phyloP scores from a whole-genome alignment of 2,113 vertebrate genomes.

The Cyphomyrus plagiostoma region DNA sequence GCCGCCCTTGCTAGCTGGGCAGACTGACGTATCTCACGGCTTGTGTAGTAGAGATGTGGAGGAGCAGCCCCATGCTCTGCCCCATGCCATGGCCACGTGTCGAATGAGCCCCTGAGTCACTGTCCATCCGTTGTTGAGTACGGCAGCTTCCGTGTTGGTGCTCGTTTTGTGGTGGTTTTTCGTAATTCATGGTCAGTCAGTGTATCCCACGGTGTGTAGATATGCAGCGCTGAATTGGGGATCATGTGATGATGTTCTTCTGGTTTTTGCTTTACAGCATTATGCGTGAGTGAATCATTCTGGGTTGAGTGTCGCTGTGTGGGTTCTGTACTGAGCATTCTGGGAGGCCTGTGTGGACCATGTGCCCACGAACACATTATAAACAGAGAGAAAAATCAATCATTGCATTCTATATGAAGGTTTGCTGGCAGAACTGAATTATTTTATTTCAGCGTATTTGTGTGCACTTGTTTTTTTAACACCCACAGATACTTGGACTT shows the following conservation, averaged over 20 bases:
- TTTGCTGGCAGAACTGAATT: not conserved
- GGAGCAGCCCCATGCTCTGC: not conserved
- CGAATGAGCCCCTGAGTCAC: not conserved
- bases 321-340: not conserved
- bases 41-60: not conserved
- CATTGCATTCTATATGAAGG: not conserved
- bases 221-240: not conserved
- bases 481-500: not conserved
- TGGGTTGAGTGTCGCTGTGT: not conserved
- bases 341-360: not conserved
- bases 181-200: not conserved
- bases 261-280: not conserved
- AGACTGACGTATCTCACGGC: not conserved
- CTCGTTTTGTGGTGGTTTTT: not conserved
- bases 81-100: not conserved
- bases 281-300: not conserved
- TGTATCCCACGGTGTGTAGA: not conserved
- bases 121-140: not conserved
- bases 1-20: not conserved
- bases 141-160: not conserved
- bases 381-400: not conserved
- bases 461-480: not conserved
- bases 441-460: not conserved
- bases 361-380: not conserved
- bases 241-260: not conserved